A percentile compares a stretch with the other conserved stretches of the same genome.
Conservation (phyloP, 2,888 invertebrate genomes). For the Harpalus rufipes region DNA sequence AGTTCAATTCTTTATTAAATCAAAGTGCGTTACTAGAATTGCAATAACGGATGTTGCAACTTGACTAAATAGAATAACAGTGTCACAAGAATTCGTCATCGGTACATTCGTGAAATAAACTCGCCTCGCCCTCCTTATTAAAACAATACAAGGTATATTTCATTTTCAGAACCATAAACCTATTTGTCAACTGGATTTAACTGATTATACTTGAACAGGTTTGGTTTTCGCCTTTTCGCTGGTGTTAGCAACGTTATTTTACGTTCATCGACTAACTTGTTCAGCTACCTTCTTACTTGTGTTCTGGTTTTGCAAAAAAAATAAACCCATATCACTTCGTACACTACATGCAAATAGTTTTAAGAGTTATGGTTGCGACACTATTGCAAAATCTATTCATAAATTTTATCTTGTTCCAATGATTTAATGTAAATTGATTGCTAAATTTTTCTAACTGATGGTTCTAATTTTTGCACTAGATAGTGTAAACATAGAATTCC, state of each 20-base stretch:
- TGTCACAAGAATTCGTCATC: conserved; percentile 52
- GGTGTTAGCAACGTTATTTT: conserved; percentile 39
- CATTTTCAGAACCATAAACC: conserved; percentile 49
- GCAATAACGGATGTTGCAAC: conserved; percentile 47
- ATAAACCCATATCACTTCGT: conserved; percentile 29
- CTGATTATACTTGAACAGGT: conserved; percentile 43
- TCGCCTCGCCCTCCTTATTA: conserved; percentile 35
- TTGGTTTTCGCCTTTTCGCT: conserved; percentile 20
- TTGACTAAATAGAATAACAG: conserved; percentile 44
- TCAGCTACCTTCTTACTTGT: conserved; percentile 40
- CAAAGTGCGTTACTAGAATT: conserved; percentile 11
- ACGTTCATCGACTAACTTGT: conserved; percentile 44
- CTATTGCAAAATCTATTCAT: conserved; percentile 9
- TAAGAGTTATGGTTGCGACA: conserved; percentile 14
- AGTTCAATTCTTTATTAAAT: conserved; percentile 25
- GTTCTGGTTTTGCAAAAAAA: conserved; percentile 45
- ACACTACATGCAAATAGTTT: conserved; percentile 39
- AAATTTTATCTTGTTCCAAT: not conserved
- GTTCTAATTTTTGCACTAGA: too few relatives aligned
- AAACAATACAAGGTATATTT: conserved; percentile 27
- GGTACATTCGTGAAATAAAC: conserved; percentile 42
- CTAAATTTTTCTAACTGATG: too few relatives aligned
- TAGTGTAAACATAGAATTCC: too few relatives aligned
- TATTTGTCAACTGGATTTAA: conserved; percentile 46
- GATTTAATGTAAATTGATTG: not conserved